phyloP scores from a whole-genome alignment of 2,888 invertebrate genomes.

The Agonopterix subpropinquella region DNA sequence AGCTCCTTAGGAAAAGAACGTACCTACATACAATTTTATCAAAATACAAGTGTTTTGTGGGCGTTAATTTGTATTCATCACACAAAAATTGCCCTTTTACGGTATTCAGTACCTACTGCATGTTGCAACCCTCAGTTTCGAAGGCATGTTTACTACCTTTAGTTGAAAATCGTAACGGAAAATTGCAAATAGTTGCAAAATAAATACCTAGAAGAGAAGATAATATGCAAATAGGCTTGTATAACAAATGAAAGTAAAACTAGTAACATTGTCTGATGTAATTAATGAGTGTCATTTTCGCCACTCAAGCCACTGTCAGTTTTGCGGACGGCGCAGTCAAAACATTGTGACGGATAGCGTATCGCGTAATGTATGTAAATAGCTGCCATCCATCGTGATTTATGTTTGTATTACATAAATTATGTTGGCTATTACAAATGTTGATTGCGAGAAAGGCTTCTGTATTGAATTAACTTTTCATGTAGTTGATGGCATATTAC shows the following conservation, averaged over 20 bases:
- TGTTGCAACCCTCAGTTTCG: too few relatives aligned
- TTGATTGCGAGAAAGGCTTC: conserved; percentile 4
- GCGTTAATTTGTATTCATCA: too few relatives aligned
- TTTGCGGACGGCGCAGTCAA: conserved; percentile 37
- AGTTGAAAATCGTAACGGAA: too few relatives aligned
- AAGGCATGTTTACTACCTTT: too few relatives aligned
- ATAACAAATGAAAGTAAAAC: conserved; percentile 65
- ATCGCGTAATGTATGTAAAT: conserved; percentile 15
- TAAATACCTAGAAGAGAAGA: background rate
- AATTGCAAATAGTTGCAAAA: background rate
- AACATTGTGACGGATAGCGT: conserved; percentile 40
- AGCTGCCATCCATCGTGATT: conserved; percentile 4
- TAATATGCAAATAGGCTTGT: conserved; percentile 29
- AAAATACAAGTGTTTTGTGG: too few relatives aligned
- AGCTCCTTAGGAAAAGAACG: too few relatives aligned
- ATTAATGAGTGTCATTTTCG: conserved; percentile 56
- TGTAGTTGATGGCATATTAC: too few relatives aligned
- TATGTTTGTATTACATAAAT: conserved; percentile 5
- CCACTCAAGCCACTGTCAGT: conserved; percentile 43
- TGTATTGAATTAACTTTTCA: background rate
- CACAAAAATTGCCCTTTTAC: too few relatives aligned
- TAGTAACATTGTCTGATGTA: conserved; percentile 44
- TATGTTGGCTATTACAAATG: conserved; percentile 3
- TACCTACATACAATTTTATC: too few relatives aligned
- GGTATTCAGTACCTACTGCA: too few relatives aligned